phyloP scores from a whole-genome alignment of 2,888 invertebrate genomes.

The Drosophila pseudotakahashii region DNA sequence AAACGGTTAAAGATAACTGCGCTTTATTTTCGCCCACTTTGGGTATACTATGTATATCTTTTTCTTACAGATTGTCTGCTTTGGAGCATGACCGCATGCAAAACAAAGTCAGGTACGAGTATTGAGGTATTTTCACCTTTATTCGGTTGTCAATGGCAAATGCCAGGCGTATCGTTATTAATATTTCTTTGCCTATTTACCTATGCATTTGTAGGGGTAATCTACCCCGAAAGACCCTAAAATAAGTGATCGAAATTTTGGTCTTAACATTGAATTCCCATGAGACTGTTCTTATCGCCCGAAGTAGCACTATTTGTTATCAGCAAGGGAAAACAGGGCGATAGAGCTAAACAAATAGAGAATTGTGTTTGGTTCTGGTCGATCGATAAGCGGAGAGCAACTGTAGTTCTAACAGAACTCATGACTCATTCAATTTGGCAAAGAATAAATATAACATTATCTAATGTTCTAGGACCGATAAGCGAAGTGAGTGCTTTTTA shows the following conservation, averaged over 20 bases:
- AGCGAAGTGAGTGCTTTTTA: constrained; percentile 1
- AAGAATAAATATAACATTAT: constrained; percentile 7
- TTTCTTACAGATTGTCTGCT: constrained; percentile 7
- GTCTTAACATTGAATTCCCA: constrained; percentile 74
- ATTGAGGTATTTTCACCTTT: constrained; percentile 23
- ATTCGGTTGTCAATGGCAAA: constrained; percentile 52
- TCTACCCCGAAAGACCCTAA: constrained; percentile 10
- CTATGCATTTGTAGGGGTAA: constrained; percentile 35
- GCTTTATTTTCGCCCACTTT: constrained; percentile 37
- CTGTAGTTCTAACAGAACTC: constrained; percentile 4
- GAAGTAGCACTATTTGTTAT: constrained; percentile 46
- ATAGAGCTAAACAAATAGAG: constrained; percentile 56
- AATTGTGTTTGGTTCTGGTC: background rate
- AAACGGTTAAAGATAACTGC: constrained; percentile 51
- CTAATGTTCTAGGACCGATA: constrained; percentile 12
- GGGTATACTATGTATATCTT: constrained; percentile 2
- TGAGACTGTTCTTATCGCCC: constrained; percentile 37
- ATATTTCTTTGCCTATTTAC: constrained; percentile 45
- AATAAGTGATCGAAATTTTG: constrained; percentile 31
- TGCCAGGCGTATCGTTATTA: constrained; percentile 41
- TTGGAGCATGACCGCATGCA: constrained; percentile 59
- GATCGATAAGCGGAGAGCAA: constrained; percentile 51
- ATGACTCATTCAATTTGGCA: constrained; percentile 12
- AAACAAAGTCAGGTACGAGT: constrained; percentile 51
- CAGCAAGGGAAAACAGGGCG: constrained; percentile 45